Percentiles rank a stretch among this genome's conserved stretches.
These are phyloP conservation scores for Lottia gigantea DNA, from an alignment of 2,888 invertebrate species.

Conservation along the genomic window DNA sequence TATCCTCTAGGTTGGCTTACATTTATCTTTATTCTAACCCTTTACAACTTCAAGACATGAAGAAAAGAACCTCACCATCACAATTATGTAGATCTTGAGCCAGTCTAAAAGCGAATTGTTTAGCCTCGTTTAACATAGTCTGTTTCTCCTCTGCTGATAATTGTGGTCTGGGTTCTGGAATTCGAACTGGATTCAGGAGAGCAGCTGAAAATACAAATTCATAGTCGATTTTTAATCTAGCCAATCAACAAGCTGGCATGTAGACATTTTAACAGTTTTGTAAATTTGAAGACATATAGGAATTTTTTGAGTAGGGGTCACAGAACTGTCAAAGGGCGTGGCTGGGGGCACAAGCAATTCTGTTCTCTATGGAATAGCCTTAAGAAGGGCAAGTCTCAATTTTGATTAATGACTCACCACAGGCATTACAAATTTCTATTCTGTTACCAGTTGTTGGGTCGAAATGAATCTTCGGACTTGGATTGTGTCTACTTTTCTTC, in stretches of 20 bases:
- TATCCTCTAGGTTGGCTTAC: neutral
- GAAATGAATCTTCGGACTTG: conserved; percentile 41
- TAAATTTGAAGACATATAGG: no score
- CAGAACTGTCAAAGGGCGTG: no score
- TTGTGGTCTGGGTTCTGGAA: conserved; percentile 22
- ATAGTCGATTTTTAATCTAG: no score
- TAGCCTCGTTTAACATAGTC: conserved; percentile 44
- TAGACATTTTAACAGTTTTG: no score
- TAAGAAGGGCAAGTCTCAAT: neutral
- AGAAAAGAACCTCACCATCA: conserved; percentile 48
- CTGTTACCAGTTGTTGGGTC: conserved; percentile 41
- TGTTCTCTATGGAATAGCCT: no score
- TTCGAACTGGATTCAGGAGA: conserved; percentile 38
- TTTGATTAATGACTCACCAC: conserved; percentile 38
- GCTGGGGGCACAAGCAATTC: neutral
- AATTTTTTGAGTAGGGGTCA: no score
- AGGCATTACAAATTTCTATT: conserved; percentile 51
- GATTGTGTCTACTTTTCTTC: conserved; percentile 39
- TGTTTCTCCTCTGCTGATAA: conserved; percentile 45
- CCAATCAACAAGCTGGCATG: no score
- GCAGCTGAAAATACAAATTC: conserved; percentile 28
- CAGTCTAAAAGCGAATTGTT: conserved; percentile 41
- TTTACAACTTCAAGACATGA: no score
- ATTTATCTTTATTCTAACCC: no score
- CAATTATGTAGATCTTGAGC: conserved; percentile 42